Base-by-base conservation (phyloP, 2,888 invertebrate genomes). In the Chorisops tibialis region DNA sequence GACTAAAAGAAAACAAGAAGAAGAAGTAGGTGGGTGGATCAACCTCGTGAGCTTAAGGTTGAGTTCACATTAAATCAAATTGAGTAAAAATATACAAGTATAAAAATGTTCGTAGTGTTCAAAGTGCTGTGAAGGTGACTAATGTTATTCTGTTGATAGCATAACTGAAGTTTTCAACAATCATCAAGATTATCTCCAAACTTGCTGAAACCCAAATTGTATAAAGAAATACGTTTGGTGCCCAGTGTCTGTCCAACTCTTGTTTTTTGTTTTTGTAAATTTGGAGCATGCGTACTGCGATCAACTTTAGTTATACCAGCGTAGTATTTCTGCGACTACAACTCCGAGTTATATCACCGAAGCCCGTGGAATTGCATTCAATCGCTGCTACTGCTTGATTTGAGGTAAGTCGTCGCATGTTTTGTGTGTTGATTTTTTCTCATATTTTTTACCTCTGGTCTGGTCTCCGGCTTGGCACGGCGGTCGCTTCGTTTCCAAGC, bases 291-390 rank as follows among this genome's bases (percentile, higher is more conserved):
- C 56, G 45, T 56, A 45, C 45, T 45, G 12, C 43, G 12, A 43
- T 12, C 30, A 39, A n/a, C 41, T 6, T 18, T 18, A 45, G 22
- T 43, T n/a, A 24, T 21, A 22, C 41, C 24, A 41, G 12, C 14
- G 41, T 54, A 48, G 21, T 21, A 52, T 18, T 9, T 50, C n/a
- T 4, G 39, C 39, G 21, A 39, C 18, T 41, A 56, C 18, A 56
- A 54, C 30, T 39, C 52, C 30, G 43, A 22, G 56, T 56, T 56
- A 56, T 56, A 56, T 56, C 56, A 56, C 22, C 56, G 30, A 18
- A 30, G 56, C 12, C 45, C 56, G 56, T 45, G 45, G 45, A 56
- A 56, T 45, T 18, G 56, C 56, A 45, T 45, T 56, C 43, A 45
- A 56, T 56, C 30, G 56, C 56, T 45, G 56, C 43, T 41, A 24